phyloP scores from a whole-genome alignment of 2,113 vertebrate genomes.

The Rhynchomys soricoides region DNA sequence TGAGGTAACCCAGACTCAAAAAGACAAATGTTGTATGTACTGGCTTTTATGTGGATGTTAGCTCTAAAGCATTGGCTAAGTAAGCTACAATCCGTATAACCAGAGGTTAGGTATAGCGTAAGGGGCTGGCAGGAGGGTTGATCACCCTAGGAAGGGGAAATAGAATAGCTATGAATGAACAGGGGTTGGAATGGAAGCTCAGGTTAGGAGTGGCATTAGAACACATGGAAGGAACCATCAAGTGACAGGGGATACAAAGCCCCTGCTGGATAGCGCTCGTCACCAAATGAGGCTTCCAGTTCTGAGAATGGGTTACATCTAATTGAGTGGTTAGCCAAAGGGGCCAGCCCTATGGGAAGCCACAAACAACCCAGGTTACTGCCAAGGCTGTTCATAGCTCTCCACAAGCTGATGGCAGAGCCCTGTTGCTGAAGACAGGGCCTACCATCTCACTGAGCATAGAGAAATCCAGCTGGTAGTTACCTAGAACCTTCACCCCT shows the following conservation, averaged over 20 bases:
- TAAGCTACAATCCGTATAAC: background rate
- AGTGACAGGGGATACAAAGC: background rate
- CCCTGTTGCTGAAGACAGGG: background rate
- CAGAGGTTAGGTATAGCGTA: background rate
- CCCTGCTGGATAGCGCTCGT: background rate
- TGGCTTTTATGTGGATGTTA: background rate
- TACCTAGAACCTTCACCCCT: background rate
- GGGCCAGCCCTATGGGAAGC: background rate
- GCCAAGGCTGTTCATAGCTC: background rate
- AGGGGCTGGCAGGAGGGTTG: background rate
- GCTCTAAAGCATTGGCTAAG: background rate
- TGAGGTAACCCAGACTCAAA: background rate
- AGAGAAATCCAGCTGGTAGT: background rate
- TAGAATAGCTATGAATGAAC: too few relatives aligned
- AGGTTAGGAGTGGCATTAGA: background rate
- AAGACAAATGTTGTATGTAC: background rate
- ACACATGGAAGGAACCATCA: background rate
- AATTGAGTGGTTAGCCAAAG: background rate
- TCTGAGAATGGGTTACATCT: background rate
- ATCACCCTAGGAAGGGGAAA: background rate
- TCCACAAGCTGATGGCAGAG: background rate
- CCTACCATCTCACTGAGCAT: background rate
- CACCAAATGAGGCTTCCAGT: background rate
- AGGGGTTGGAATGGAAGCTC: background rate
- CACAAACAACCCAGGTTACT: background rate